Base-by-base conservation (phyloP, 2,113 vertebrate species). In the Nycticebus coucang region DNA sequence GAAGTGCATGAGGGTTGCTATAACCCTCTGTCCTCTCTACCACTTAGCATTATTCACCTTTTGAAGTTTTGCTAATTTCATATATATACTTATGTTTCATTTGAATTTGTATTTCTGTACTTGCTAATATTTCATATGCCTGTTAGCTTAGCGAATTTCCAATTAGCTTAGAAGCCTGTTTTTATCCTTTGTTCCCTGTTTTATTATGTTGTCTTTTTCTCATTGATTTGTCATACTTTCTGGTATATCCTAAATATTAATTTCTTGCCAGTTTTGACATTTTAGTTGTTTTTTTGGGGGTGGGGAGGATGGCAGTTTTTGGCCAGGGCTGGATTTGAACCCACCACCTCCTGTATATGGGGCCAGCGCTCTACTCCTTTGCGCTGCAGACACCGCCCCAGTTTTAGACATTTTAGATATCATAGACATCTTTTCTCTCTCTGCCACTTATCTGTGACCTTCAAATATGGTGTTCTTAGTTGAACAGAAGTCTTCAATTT, bases 51-150 rank as follows among this genome's bases (percentile, higher is more conserved):
- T 89, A 57, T 5, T 93, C 30, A 62, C 60, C 37, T 77, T 89
- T 87, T 30, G 13, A 45, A 35, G 55, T 74, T 92, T 69, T 60
- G 60, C 21, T 89, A 72, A 28, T 81, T 30, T 82, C 26, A 37
- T 55, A 37, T 26, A 11, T 24, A 33, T 77, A 57, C 37, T 80
- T 66, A 28, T 1, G 62, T 50, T 21, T 87, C 9, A 28, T 79
- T 95, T 91, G 89, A 96, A 79, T 69, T 89, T 69, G 19, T 24
- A 62, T 86, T 83, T 87, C 37, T 94, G n/a, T 55, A 55, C 28
- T 78, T n/a, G 64, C 15, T 72, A 35, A 17, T 62, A 2, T 57
- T 55, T 84, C 87, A 24, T 59, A 33, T 50, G 21, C 19, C 71
- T 59, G 2, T 69, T 87, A 94, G 13, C 9, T 81, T 59, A 35